Conservation (phyloP, 2,113 vertebrate genomes). For the Acanthochromis polyacanthus region DNA sequence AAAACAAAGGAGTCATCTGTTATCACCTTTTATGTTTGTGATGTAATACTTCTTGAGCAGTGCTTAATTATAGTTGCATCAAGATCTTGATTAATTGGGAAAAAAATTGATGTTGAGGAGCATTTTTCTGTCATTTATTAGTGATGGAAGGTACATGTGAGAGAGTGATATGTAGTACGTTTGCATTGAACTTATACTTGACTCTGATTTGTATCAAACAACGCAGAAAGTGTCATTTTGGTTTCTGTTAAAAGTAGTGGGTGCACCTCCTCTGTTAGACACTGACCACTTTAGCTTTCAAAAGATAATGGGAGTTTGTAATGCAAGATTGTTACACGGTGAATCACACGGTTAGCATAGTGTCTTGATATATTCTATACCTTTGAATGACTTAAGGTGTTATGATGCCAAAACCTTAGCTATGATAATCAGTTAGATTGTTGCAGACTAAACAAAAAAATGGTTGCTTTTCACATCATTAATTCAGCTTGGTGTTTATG, state of each 20-base stretch:
- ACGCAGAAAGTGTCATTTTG: conserved; percentile 9
- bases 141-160: not conserved
- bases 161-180: conserved; percentile 8
- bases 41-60: conserved; percentile 39
- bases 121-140: conserved; percentile 24
- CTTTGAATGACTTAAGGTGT: conserved; percentile 69
- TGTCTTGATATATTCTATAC: conserved; percentile 64
- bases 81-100: conserved; percentile 17
- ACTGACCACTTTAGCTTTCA: conserved; percentile 28
- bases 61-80: conserved; percentile 28
- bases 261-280: conserved; percentile 35
- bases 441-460: conserved; percentile 43
- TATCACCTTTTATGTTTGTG: conserved; percentile 42
- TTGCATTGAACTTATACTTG: not conserved
- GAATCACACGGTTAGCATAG: conserved; percentile 47
- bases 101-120: conserved; percentile 23
- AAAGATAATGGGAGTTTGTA: conserved; percentile 24
- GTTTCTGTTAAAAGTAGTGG: conserved; percentile 11
- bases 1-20: conserved; percentile 31
- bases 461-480: conserved; percentile 58
- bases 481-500: conserved; percentile 47
- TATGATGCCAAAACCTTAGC: conserved; percentile 59
- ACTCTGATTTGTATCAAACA: conserved; percentile 32
- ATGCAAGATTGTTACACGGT: conserved; percentile 39
- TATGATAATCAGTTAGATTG: conserved; percentile 62